Evolutionary conservation across 2,888 invertebrate species (phyloP).

Genomic region (Drosophila birchii): DNA sequence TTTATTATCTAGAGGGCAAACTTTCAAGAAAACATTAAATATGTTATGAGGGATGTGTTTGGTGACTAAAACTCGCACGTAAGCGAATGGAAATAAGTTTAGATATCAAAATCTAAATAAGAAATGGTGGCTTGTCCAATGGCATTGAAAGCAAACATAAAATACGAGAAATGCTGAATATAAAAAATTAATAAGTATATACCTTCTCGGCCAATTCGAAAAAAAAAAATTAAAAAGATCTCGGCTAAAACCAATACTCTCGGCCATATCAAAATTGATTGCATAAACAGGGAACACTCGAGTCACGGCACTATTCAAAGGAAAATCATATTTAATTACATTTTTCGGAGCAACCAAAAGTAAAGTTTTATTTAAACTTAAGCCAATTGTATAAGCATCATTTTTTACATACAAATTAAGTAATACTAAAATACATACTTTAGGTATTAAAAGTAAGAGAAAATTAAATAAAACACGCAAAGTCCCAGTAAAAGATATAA

Average conservation of each 20-base stretch:
- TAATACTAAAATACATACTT: constrained; percentile 64
- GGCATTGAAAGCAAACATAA: constrained; percentile 29
- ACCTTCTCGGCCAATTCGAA: constrained; percentile 65
- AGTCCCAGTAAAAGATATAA: constrained; percentile 44
- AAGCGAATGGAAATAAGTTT: constrained; percentile 23
- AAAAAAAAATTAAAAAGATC: constrained; percentile 39
- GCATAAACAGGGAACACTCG: constrained; percentile 37
- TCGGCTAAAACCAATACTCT: constrained; percentile 60
- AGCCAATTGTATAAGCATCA: constrained; percentile 82
- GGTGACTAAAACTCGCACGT: constrained; percentile 23
- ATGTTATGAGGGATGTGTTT: constrained; percentile 36
- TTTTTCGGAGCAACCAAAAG: constrained; percentile 80
- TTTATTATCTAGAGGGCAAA: constrained; percentile 33
- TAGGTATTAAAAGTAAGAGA: constrained; percentile 72
- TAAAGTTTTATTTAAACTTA: constrained; percentile 53
- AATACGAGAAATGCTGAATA: constrained; percentile 31
- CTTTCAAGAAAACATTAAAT: constrained; percentile 46
- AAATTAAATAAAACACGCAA: constrained; percentile 44
- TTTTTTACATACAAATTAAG: constrained; percentile 69
- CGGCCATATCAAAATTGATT: constrained; percentile 60
- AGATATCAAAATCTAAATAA: constrained; percentile 52
- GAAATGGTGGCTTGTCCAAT: constrained; percentile 54
- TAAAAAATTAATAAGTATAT: constrained; percentile 31
- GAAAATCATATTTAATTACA: constrained; percentile 66
- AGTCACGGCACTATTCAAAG: constrained; percentile 64